Evolutionary conservation across 2,888 invertebrate species (phyloP), one percentile per base, ranked within the genome.

Genomic region (Danaus chrysippus): DNA sequence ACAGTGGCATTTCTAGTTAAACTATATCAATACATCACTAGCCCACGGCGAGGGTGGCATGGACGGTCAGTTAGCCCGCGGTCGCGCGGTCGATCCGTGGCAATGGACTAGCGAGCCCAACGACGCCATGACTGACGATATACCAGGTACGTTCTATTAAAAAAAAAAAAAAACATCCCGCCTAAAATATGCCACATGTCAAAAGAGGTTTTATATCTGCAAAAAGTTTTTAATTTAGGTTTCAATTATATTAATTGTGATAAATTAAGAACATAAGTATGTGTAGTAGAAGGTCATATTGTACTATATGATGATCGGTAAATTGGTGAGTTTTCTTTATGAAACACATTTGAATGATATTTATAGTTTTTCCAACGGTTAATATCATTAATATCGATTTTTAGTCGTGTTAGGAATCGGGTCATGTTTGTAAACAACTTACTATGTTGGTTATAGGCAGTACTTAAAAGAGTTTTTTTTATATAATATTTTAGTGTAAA

Each of bases 11-110:
- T 75, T 78, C 82, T 65, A 81, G 78, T 66, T 55, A 53, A 42
- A 56, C 61, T 71, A 73, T 62, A 61, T 75, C 75, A 64, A 68
- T 69, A 76, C 70, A 69, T 23, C 44, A 55, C 46, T 41, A 13
- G 62, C 56, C 63, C 69, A 65, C 61, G 65, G 62, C 57, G 77
- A 78, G 83, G 81, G 76, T 72, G 78, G 76, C 77, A 76, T 81
- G 82, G 78, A 73, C 78, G 89, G 89, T 88, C 89, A 90, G 90
- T 87, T 78, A 82, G 77, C 79, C 76, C 77, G 86, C 86, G 83
- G 77, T 77, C 86, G 81, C 73, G 68, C 74, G 75, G 74, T 74
- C 73, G 79, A 77, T 71, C 72, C 79, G 76, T 75, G 76, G 76
- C 75, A 77, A 83, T 84, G 84, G 76, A 70, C 68, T 70, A 53